Percentiles rank a stretch among this genome's conserved stretches.
Conservation (phyloP, 2,113 vertebrate species). For the Odocoileus virginianus region DNA sequence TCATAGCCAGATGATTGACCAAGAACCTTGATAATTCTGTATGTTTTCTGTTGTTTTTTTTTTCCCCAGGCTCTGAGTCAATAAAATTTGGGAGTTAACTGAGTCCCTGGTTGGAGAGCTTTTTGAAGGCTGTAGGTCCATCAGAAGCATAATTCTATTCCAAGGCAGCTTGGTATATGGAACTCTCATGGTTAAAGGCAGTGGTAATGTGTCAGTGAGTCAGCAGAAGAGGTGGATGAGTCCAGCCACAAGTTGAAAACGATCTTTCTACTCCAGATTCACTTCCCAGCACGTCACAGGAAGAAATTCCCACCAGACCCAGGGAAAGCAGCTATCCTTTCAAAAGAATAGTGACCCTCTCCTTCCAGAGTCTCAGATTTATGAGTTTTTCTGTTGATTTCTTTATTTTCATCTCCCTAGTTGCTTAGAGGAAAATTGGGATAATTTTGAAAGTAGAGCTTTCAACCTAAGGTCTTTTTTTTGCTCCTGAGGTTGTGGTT, state of each 20-base stretch:
- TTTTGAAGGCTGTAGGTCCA: background rate
- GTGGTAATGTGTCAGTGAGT: background rate
- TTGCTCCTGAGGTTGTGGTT: constrained; percentile 60
- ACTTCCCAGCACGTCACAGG: background rate
- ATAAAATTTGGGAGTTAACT: background rate
- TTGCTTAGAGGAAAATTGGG: constrained; percentile 64
- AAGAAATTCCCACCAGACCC: background rate
- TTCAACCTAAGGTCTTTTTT: constrained; percentile 46
- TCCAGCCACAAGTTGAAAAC: background rate
- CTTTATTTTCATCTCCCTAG: constrained; percentile 64
- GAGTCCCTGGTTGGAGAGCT: background rate
- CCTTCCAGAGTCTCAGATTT: constrained; percentile 56
- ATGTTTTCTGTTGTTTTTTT: background rate
- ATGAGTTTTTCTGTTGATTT: constrained; percentile 59
- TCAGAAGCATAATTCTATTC: background rate
- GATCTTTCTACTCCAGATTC: background rate
- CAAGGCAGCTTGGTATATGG: background rate
- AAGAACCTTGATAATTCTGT: background rate
- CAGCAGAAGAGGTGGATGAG: background rate
- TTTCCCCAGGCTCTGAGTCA: background rate
- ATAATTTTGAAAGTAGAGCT: constrained; percentile 56
- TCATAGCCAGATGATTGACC: background rate
- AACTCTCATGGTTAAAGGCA: background rate
- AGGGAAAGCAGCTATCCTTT: background rate
- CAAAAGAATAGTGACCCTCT: constrained; percentile 3